Percentiles rank a stretch among this genome's conserved stretches.
These are phyloP conservation scores for Listronotus oregonensis DNA, from an alignment of 1,140 invertebrate genomes.

Conservation along the genomic window DNA sequence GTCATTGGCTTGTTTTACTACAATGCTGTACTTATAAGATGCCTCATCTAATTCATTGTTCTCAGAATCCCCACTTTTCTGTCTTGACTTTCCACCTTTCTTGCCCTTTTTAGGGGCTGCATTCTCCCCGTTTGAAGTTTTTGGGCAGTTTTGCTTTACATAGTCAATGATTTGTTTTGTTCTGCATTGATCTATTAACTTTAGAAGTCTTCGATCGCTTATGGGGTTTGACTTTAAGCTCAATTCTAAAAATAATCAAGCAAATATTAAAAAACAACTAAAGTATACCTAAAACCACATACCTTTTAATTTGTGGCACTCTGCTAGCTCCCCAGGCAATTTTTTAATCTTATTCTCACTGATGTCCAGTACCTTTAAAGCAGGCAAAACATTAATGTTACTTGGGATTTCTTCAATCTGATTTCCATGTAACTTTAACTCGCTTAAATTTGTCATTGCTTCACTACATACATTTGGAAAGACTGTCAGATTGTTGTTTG, in stretches of 20 bases:
- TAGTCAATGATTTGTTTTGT: slow-evolving; percentile 74
- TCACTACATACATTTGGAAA: slow-evolving; percentile 70
- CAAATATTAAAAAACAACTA: neutral
- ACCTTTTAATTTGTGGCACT: slow-evolving; percentile 73
- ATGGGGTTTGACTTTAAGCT: slow-evolving; percentile 73
- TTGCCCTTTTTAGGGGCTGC: slow-evolving; percentile 59
- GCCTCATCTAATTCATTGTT: slow-evolving; percentile 43
- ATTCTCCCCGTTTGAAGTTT: slow-evolving; percentile 52
- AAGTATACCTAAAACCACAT: slow-evolving; percentile 29
- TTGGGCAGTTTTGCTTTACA: slow-evolving; percentile 66
- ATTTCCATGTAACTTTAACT: slow-evolving; percentile 72
- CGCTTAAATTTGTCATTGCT: slow-evolving; percentile 66
- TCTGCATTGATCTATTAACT: slow-evolving; percentile 72
- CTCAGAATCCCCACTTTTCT: slow-evolving; percentile 47
- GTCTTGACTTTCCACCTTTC: slow-evolving; percentile 54
- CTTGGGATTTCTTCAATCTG: slow-evolving; percentile 66
- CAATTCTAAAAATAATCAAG: slow-evolving; percentile 31
- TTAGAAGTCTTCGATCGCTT: slow-evolving; percentile 71
- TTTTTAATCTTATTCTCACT: slow-evolving; percentile 67
- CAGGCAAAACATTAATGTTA: slow-evolving; percentile 62
- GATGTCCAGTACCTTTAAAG: slow-evolving; percentile 73
- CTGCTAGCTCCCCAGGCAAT: slow-evolving; percentile 68
- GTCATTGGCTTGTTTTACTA: slow-evolving; percentile 45
- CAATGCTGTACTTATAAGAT: slow-evolving; percentile 45
- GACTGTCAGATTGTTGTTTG: slow-evolving; percentile 67